phyloP scores from a whole-genome alignment of 2,113 vertebrate genomes.

The Catharus fuscescens region DNA sequence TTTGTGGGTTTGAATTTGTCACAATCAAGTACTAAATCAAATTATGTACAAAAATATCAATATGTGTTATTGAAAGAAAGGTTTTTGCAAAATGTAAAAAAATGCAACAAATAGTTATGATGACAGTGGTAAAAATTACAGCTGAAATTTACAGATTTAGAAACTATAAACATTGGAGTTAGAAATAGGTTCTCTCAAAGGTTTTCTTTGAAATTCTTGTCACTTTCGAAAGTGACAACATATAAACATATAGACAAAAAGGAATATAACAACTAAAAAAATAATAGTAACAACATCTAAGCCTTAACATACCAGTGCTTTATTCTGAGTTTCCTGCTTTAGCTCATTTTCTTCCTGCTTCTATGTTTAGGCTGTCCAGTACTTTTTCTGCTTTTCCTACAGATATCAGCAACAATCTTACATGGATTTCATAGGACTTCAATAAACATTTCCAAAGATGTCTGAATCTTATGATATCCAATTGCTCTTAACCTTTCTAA shows the following conservation, averaged over 20 bases:
- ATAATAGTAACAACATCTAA: neutral
- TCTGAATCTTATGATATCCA: constrained; percentile 1
- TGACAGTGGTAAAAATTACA: neutral
- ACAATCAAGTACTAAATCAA: neutral
- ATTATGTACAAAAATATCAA: neutral
- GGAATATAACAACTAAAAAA: neutral
- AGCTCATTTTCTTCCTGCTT: neutral
- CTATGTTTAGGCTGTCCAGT: neutral
- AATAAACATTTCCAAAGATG: constrained; percentile 23
- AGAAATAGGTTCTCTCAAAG: neutral
- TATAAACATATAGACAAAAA: neutral
- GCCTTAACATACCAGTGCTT: neutral
- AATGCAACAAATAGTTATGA: neutral
- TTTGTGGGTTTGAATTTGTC: neutral
- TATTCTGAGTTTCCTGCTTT: neutral
- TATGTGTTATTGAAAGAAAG: neutral
- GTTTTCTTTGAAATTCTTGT: neutral
- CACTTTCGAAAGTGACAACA: neutral
- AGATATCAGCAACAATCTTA: neutral
- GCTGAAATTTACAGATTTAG: neutral
- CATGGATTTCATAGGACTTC: constrained; percentile 7
- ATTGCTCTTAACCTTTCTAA: constrained; percentile 34
- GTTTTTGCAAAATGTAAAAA: neutral
- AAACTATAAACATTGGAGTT: neutral
- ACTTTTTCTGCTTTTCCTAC: neutral